Conservation (phyloP, 2,113 vertebrate genomes). For the Dolichotis patagonum region DNA sequence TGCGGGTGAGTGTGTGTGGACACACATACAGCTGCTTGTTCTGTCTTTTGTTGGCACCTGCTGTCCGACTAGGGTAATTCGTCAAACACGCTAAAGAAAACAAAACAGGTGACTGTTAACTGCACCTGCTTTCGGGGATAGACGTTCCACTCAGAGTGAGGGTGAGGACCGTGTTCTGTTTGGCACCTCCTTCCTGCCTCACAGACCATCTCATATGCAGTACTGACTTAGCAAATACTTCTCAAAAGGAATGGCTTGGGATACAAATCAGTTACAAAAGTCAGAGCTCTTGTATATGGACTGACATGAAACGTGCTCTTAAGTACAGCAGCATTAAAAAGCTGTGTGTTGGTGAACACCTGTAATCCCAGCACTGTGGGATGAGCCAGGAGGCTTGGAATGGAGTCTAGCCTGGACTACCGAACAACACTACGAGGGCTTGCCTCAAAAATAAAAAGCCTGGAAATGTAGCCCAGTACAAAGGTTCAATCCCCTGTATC, state of each 20-base stretch:
- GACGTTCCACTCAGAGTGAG: background rate
- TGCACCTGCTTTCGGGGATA: background rate
- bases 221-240: background rate
- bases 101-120: background rate
- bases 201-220: background rate
- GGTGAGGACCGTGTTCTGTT: background rate
- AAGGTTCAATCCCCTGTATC: background rate
- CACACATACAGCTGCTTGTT: background rate
- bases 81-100: constrained; percentile 53
- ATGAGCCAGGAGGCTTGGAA: background rate
- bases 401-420: background rate
- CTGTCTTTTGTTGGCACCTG: constrained; percentile 12
- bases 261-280: background rate
- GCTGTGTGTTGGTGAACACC: background rate
- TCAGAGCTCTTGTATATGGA: background rate
- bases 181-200: background rate
- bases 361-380: background rate
- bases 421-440: background rate
- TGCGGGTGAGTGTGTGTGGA: background rate
- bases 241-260: background rate
- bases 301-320: background rate
- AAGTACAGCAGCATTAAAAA: background rate
- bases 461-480: background rate
- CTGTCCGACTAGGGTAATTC: background rate
- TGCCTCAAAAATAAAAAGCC: background rate